Conservation (phyloP, 2,113 vertebrate genomes). For the Alethe castanea region DNA sequence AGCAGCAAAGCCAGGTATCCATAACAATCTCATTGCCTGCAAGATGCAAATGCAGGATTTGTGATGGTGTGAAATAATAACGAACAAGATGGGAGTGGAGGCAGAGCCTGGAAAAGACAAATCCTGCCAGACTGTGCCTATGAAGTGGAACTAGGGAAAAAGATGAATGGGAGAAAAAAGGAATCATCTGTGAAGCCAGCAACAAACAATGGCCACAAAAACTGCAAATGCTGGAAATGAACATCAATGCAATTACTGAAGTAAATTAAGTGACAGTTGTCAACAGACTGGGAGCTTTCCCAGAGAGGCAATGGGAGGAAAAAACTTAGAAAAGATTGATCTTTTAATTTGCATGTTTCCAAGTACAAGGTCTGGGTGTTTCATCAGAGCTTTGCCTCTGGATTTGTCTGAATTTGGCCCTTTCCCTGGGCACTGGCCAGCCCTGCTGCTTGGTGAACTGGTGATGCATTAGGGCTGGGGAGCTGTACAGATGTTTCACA, state of each 20-base stretch:
- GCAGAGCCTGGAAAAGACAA: neutral
- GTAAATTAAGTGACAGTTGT: constrained; percentile 32
- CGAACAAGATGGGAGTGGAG: neutral
- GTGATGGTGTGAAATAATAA: constrained; percentile 1
- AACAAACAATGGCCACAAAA: neutral
- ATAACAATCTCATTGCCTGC: neutral
- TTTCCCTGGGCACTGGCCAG: neutral
- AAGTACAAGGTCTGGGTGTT: neutral
- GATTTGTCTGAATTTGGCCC: neutral
- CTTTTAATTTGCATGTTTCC: neutral
- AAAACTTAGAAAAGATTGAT: neutral
- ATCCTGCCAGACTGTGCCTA: neutral
- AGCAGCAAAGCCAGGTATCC: constrained; percentile 11
- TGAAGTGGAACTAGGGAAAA: neutral
- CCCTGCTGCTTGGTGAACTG: neutral
- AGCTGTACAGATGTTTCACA: neutral
- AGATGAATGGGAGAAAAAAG: neutral
- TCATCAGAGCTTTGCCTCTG: neutral
- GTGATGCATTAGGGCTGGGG: neutral
- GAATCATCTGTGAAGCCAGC: neutral
- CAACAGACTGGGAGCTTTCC: neutral
- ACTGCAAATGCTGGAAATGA: neutral
- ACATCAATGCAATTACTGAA: neutral
- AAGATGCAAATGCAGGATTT: neutral
- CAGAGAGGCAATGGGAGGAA: neutral